A percentile compares a stretch with the other conserved stretches of the same genome.
Evolutionary conservation across 2,113 vertebrate species (phyloP).

Genomic region (Hemichromis elongatus): DNA sequence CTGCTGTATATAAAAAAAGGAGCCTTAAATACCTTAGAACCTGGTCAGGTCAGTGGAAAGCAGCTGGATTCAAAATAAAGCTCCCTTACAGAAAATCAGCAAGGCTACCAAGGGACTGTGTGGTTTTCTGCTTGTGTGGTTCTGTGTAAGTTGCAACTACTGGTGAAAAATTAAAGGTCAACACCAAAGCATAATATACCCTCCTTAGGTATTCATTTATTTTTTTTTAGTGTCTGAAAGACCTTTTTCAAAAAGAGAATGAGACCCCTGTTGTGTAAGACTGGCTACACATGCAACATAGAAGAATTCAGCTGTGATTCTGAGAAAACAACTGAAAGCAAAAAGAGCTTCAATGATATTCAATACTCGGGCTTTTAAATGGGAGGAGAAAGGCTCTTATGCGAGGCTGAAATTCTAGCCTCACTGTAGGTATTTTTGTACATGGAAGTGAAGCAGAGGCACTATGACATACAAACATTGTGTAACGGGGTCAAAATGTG

Average conservation of each 20-base stretch:
- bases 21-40: not conserved
- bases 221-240: not conserved
- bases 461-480: conserved; percentile 49
- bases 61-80: conserved; percentile 2
- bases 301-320: not conserved
- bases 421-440: conserved; percentile 34
- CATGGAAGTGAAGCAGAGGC: conserved; percentile 35
- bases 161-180: not conserved
- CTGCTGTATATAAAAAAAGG: not conserved
- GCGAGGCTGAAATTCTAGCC: conserved; percentile 32
- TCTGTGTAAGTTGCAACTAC: not conserved
- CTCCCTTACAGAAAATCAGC: conserved; percentile 3
- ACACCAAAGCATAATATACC: not conserved
- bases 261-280: not conserved
- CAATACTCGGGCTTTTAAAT: not conserved
- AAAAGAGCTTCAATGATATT: conserved; percentile 13
- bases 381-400: conserved; percentile 25
- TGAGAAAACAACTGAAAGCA: conserved; percentile 5
- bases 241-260: not conserved
- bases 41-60: not conserved
- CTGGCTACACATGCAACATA: not conserved
- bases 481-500: conserved; percentile 52
- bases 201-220: not conserved
- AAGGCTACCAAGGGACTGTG: not conserved
- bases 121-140: not conserved